Percentiles rank a stretch among this genome's conserved stretches.
Conservation (phyloP, 2,888 invertebrate species). For the Pasiphila rectangulata region DNA sequence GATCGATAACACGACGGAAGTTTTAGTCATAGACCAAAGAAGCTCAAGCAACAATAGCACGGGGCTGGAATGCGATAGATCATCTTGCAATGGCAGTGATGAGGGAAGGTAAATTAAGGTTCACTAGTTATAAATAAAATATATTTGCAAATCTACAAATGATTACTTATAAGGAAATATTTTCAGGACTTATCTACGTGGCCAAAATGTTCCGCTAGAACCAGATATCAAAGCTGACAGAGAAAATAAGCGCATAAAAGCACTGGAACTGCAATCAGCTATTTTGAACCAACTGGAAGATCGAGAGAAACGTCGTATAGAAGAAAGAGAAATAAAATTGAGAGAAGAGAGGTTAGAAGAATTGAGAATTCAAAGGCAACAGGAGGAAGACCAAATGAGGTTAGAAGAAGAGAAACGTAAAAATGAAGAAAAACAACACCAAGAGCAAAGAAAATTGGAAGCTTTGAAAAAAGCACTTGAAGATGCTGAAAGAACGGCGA, state of each 20-base stretch:
- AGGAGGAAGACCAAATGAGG: slow-evolving; percentile 84
- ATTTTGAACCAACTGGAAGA: slow-evolving; percentile 93
- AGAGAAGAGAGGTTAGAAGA: slow-evolving; percentile 92
- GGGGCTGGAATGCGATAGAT: slow-evolving; percentile 68
- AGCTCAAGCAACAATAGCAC: slow-evolving; percentile 67
- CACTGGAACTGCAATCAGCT: slow-evolving; percentile 91
- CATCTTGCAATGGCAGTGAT: slow-evolving; percentile 72
- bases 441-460: slow-evolving; percentile 86
- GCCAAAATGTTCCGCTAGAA: slow-evolving; percentile 92
- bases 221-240: slow-evolving; percentile 89
- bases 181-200: slow-evolving; percentile 86
- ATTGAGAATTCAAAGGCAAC: slow-evolving; percentile 86
- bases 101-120: slow-evolving; percentile 62
- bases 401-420: slow-evolving; percentile 86
- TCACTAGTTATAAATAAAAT: neutral
- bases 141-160: neutral
- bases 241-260: slow-evolving; percentile 90
- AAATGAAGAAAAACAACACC: slow-evolving; percentile 84
- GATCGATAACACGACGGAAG: slow-evolving; percentile 75
- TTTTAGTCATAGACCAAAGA: slow-evolving; percentile 81
- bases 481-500: slow-evolving; percentile 87
- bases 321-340: slow-evolving; percentile 87
- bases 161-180: neutral
- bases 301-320: slow-evolving; percentile 86
- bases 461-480: slow-evolving; percentile 89